phyloP scores from a whole-genome alignment of 2,113 vertebrate genomes.

The Macquaria australasica region DNA sequence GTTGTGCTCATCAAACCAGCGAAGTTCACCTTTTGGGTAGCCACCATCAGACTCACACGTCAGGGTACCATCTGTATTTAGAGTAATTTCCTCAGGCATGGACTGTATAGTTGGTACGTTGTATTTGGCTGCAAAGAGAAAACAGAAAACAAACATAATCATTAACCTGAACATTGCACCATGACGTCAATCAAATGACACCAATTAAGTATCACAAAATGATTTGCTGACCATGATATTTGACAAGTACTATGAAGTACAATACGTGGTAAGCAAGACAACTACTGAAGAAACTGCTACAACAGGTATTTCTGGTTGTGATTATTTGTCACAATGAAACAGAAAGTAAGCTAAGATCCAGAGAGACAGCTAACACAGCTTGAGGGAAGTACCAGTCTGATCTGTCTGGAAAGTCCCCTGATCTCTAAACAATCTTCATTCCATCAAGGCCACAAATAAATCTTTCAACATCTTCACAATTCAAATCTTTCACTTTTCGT shows the following conservation, averaged over 20 bases:
- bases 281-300: background rate
- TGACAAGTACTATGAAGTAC: background rate
- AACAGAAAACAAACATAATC: background rate
- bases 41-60: constrained; percentile 67
- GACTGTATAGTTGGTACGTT: constrained; percentile 8
- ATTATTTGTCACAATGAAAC: constrained; percentile 4
- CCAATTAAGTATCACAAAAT: background rate
- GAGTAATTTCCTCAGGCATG: background rate
- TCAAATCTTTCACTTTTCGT: background rate
- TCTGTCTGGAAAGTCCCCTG: constrained; percentile 16
- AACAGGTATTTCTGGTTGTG: background rate
- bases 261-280: background rate
- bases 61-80: background rate
- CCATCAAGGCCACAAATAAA: background rate
- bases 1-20: constrained; percentile 63
- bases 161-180: background rate
- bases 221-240: background rate
- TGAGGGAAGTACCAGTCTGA: background rate
- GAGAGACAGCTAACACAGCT: rapidly evolving
- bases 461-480: background rate
- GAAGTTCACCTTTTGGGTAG: constrained; percentile 72
- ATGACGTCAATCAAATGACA: background rate
- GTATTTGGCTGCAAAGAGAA: constrained; percentile 73
- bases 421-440: background rate
- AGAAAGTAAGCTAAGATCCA: constrained; percentile 2